Percentiles rank a stretch among this genome's conserved stretches.
These are phyloP conservation scores for Haliaeetus leucogaster DNA, from an alignment of 2,113 vertebrate genomes.

Conservation along the genomic window DNA sequence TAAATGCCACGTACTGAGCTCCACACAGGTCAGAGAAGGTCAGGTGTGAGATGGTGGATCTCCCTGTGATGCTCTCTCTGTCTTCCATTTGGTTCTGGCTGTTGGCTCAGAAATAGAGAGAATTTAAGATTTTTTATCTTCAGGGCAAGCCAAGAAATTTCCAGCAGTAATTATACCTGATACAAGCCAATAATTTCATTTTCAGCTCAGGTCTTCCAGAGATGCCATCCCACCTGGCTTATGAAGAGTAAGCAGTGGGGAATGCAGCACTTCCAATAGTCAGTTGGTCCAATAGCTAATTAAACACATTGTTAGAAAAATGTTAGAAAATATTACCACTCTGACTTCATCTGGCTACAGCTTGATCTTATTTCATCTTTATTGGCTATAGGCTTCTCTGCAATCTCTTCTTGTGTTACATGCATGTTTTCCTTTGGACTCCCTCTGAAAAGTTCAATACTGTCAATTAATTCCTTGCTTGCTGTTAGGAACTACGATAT, in stretches of 20 bases:
- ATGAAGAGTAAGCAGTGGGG: background rate
- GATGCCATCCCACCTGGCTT: background rate
- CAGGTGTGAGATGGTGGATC: background rate
- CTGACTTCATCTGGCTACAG: background rate
- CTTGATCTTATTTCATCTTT: background rate
- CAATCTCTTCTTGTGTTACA: background rate
- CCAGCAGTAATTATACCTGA: background rate
- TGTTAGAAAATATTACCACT: background rate
- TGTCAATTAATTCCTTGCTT: background rate
- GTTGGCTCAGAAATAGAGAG: background rate
- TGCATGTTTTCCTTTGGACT: background rate
- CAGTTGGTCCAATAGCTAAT: background rate
- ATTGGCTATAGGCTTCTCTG: background rate
- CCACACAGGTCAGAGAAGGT: background rate
- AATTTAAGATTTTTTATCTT: background rate
- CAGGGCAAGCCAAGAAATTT: background rate
- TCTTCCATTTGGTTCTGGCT: background rate
- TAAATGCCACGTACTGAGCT: background rate
- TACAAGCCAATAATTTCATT: background rate
- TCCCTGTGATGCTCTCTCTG: background rate
- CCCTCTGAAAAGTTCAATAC: background rate
- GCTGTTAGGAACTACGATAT: background rate
- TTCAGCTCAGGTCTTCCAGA: background rate
- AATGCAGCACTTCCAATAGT: background rate
- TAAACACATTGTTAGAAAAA: background rate